Percentiles rank a stretch among this genome's conserved stretches.
These are phyloP conservation scores for Acanthosoma haemorrhoidale DNA, from an alignment of 2,888 invertebrate species.

Conservation along the genomic window DNA sequence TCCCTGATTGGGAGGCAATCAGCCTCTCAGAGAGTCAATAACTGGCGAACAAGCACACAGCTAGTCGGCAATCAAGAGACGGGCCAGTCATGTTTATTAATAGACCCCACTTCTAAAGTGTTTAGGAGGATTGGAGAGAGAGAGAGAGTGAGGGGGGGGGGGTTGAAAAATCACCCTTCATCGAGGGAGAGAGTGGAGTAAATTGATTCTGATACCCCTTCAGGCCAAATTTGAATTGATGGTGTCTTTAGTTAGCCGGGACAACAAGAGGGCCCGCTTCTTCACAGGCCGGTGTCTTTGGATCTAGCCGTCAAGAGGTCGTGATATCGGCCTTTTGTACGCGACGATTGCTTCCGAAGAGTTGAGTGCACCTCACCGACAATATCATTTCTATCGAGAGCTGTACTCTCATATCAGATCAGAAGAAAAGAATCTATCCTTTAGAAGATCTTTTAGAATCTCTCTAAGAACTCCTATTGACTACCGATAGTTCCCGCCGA, in stretches of 20 bases:
- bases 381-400: no score
- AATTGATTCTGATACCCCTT: slow-evolving; percentile 7
- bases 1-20: no score
- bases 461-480: no score
- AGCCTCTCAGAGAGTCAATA: not conserved
- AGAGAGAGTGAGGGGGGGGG: slow-evolving; percentile 2
- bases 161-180: slow-evolving; percentile 7
- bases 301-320: not conserved
- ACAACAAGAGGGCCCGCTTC: not conserved
- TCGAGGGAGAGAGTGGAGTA: not conserved
- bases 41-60: not conserved
- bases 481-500: no score
- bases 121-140: no score
- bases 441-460: no score
- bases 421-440: no score
- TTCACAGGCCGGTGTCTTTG: slow-evolving; percentile 7
- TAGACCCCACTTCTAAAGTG: not conserved
- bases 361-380: no score
- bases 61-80: slow-evolving; percentile 3
- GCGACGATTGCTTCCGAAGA: no score
- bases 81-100: not conserved
- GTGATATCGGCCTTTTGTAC: no score
- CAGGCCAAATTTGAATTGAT: slow-evolving; percentile 10
- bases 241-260: not conserved
- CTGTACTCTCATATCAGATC: no score